phyloP scores from a whole-genome alignment of 2,797 vertebrate genomes.

The Balearica regulorum region DNA sequence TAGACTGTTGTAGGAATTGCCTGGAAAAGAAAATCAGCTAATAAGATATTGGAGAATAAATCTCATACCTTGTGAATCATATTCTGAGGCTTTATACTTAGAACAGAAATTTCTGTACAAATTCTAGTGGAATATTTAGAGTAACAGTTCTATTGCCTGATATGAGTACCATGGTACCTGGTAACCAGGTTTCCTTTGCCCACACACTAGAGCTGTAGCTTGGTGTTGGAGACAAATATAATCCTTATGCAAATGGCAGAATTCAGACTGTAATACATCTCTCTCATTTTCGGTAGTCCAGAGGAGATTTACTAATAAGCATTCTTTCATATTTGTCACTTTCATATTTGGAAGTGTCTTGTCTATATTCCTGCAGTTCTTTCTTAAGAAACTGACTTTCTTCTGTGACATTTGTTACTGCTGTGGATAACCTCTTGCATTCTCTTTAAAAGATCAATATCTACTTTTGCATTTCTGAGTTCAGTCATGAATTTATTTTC shows the following conservation, averaged over 20 bases:
- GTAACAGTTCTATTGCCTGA: background rate
- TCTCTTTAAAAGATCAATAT: conserved; percentile 54
- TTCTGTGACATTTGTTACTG: conserved; percentile 42
- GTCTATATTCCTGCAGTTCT: conserved; percentile 55
- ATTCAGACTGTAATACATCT: conserved; percentile 61
- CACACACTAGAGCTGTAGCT: background rate
- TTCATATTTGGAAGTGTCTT: conserved; percentile 45
- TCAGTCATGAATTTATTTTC: conserved; percentile 52
- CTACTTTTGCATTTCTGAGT: conserved; percentile 53
- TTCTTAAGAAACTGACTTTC: conserved; percentile 69
- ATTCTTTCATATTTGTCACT: conserved; percentile 22
- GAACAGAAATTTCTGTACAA: conserved; percentile 2
- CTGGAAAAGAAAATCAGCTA: conserved; percentile 14
- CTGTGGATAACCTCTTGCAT: conserved; percentile 41
- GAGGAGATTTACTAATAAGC: conserved; percentile 56
- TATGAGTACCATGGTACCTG: background rate
- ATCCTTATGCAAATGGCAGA: conserved; percentile 50
- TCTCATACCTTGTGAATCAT: conserved; percentile 25
- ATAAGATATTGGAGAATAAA: background rate
- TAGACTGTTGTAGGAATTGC: conserved; percentile 25
- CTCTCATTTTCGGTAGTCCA: conserved; percentile 65
- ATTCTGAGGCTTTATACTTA: background rate
- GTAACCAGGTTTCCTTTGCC: background rate
- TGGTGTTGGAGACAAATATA: conserved; percentile 45
- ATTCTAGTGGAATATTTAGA: background rate